phyloP scores from a whole-genome alignment of 2,888 invertebrate genomes.

The Fabriciana adippe region DNA sequence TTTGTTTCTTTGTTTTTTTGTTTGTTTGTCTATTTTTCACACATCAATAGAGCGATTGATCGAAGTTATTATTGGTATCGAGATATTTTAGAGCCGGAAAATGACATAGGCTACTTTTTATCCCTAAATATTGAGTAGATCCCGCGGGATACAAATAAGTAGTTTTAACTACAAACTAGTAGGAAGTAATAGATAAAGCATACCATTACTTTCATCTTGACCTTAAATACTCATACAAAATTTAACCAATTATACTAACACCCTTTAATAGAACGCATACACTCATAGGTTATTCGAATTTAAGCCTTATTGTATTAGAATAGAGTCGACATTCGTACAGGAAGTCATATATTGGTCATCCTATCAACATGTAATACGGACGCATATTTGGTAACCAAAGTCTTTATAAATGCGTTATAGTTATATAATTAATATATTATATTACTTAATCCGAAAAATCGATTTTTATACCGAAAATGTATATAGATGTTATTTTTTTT shows the following conservation, averaged over 20 bases:
- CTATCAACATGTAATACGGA: constrained; percentile 1
- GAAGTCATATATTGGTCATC: background rate
- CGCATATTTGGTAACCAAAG: constrained; percentile 5
- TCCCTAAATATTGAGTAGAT: no score
- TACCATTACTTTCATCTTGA: constrained; percentile 16
- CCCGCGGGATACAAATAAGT: no score
- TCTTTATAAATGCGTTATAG: background rate
- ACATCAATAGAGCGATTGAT: no score
- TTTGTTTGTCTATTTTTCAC: no score
- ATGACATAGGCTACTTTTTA: no score
- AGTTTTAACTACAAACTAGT: background rate
- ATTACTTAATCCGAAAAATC: no score
- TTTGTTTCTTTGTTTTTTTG: no score
- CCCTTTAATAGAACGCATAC: constrained; percentile 11
- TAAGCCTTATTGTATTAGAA: background rate
- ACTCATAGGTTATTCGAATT: background rate
- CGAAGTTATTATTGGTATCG: no score
- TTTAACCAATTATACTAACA: constrained; percentile 22
- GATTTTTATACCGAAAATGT: no score
- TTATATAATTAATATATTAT: no score
- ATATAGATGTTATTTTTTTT: no score
- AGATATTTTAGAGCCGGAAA: no score
- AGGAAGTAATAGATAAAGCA: constrained; percentile 5
- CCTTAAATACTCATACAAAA: constrained; percentile 19
- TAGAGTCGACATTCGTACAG: background rate